Evolutionary conservation across 2,113 vertebrate species (phyloP).

Genomic region (Laticauda laticaudata): DNA sequence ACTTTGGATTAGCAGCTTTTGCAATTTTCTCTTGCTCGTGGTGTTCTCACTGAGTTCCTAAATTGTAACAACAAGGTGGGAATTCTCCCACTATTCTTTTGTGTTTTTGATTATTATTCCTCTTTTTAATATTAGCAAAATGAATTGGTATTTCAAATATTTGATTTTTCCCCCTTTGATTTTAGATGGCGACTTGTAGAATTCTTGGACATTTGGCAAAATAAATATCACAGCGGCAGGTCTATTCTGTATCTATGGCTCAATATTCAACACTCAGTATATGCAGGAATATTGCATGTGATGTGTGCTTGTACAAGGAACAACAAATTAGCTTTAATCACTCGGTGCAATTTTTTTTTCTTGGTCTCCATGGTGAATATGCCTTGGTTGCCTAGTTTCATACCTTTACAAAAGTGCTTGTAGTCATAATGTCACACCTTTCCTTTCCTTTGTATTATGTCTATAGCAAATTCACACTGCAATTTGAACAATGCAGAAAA

Average conservation of each 20-base stretch:
- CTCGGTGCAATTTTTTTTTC: not conserved
- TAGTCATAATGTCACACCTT: conserved; percentile 13
- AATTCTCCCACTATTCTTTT: not conserved
- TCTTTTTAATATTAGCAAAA: not conserved
- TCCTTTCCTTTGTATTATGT: not conserved
- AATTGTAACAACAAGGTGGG: not conserved
- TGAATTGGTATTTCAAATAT: not conserved
- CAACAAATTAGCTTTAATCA: not conserved
- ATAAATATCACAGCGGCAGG: not conserved
- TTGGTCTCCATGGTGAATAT: conserved; percentile 51
- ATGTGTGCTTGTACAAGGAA: not conserved
- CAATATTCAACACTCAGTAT: not conserved
- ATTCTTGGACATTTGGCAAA: not conserved
- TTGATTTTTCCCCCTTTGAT: not conserved
- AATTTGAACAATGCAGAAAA: not conserved
- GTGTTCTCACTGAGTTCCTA: not conserved
- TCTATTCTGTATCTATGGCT: not conserved
- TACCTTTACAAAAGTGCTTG: conserved; percentile 23
- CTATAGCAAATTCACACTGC: conserved; percentile 25
- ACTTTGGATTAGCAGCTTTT: not conserved
- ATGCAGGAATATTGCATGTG: not conserved
- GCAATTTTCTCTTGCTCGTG: not conserved
- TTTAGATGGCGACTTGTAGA: not conserved
- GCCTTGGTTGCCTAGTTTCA: conserved; percentile 21
- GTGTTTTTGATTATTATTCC: not conserved